A percentile compares a stretch with the other conserved stretches of the same genome.
These are phyloP conservation scores for Kryphioiulus occultus DNA, from an alignment of 2,888 invertebrate genomes.

Conservation along the genomic window DNA sequence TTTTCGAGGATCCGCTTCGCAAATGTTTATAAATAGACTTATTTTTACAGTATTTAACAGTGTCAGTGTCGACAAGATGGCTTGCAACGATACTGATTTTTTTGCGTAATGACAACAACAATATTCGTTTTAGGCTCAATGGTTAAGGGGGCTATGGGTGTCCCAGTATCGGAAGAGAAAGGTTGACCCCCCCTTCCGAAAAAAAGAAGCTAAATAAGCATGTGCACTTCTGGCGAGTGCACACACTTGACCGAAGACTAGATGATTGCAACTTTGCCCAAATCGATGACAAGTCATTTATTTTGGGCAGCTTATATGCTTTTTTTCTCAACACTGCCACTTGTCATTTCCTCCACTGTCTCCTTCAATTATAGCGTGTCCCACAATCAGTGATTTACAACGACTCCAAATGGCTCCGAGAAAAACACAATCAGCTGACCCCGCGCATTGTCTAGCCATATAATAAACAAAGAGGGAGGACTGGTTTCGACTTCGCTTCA, in stretches of 20 bases:
- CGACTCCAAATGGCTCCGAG: constrained; percentile 8
- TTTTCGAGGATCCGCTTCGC: constrained; percentile 7
- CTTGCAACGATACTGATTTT: not conserved
- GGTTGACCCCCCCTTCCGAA: not conserved
- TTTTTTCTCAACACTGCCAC: not conserved
- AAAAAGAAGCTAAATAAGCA: not conserved
- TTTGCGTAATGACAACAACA: constrained; percentile 4
- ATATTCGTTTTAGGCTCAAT: not conserved
- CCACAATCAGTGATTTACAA: constrained; percentile 16
- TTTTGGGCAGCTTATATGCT: not conserved
- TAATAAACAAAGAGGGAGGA: constrained; percentile 6
- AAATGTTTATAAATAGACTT: constrained; percentile 2
- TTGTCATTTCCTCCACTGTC: constrained; percentile 16
- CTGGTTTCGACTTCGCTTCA: not conserved
- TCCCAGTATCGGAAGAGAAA: not conserved
- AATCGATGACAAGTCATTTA: constrained; percentile 23
- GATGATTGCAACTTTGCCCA: constrained; percentile 15
- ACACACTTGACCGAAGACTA: constrained; percentile 1
- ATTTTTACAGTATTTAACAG: constrained; percentile 23
- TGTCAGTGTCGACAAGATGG: constrained; percentile 23
- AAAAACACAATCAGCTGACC: constrained; percentile 15
- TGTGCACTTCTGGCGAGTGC: constrained; percentile 17
- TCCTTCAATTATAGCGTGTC: constrained; percentile 23
- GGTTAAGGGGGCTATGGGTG: not conserved
- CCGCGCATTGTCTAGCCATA: constrained; percentile 3